Evolutionary conservation across 2,888 invertebrate species (phyloP).

Genomic region (Bembecia ichneumoniformis): DNA sequence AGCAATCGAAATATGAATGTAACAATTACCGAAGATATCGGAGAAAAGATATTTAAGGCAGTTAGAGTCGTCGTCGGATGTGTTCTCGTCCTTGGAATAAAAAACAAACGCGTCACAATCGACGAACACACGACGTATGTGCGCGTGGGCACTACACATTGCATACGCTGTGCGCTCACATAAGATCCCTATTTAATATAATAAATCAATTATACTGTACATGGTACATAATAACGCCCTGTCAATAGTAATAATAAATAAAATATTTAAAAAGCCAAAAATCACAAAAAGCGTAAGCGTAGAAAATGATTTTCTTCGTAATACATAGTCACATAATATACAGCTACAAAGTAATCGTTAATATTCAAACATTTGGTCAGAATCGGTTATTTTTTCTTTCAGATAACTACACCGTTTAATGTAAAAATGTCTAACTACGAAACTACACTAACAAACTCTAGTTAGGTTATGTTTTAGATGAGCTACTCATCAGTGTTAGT

Average conservation of each 20-base stretch:
- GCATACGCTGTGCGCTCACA: not conserved
- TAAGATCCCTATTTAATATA: constrained; percentile 6
- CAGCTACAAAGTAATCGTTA: not conserved
- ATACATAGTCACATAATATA: not conserved
- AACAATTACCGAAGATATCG: constrained; percentile 75
- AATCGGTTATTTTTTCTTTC: constrained; percentile 14
- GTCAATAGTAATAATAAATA: constrained; percentile 26
- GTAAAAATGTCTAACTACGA: constrained; percentile 45
- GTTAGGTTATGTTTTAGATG: constrained; percentile 19
- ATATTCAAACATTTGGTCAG: not conserved
- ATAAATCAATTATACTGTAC: not conserved
- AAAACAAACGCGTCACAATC: constrained; percentile 48
- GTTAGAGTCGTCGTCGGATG: constrained; percentile 74
- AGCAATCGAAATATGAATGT: constrained; percentile 23
- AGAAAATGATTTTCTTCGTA: not conserved
- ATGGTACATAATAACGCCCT: constrained; percentile 8
- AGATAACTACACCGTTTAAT: constrained; percentile 16
- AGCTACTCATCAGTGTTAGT: constrained; percentile 36
- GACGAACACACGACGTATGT: constrained; percentile 9
- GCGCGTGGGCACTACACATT: not conserved
- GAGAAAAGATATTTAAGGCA: constrained; percentile 81
- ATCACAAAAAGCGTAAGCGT: constrained; percentile 65
- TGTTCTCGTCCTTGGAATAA: constrained; percentile 58
- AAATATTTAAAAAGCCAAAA: constrained; percentile 63
- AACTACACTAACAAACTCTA: constrained; percentile 42